Conservation (phyloP, 2,113 vertebrate species). For the Trematocara stigmaticum region DNA sequence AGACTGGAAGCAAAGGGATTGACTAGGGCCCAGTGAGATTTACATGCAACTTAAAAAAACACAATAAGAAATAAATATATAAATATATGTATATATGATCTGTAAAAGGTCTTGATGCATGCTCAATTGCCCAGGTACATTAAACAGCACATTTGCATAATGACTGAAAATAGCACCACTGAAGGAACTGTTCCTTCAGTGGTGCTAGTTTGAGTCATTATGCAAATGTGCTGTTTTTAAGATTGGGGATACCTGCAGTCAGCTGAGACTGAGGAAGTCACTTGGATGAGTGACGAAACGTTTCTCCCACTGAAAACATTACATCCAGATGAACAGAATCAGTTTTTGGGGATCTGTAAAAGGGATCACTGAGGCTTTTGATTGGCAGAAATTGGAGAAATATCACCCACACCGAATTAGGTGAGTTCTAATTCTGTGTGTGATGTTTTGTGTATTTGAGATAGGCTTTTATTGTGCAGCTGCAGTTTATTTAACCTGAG, state of each 20-base stretch:
- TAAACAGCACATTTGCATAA: background rate
- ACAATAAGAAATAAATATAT: background rate
- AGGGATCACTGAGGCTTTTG: background rate
- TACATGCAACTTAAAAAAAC: background rate
- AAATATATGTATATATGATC: background rate
- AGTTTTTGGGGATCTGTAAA: background rate
- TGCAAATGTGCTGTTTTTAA: background rate
- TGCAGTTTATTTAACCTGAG: background rate
- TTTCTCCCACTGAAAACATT: background rate
- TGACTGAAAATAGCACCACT: background rate
- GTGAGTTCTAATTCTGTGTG: background rate
- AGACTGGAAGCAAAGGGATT: background rate
- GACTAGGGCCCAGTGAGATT: background rate
- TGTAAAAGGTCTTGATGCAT: background rate
- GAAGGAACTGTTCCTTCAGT: background rate
- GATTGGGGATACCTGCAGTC: background rate
- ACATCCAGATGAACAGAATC: background rate
- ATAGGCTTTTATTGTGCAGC: background rate
- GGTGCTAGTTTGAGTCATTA: background rate
- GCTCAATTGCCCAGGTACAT: background rate
- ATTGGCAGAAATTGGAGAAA: background rate
- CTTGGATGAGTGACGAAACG: background rate
- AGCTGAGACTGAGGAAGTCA: background rate
- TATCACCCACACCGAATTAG: background rate
- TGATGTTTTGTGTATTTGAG: background rate